These are phyloP conservation scores for Drosophila funebris DNA, from an alignment of 1,140 invertebrate genomes.

Conservation along the genomic window DNA sequence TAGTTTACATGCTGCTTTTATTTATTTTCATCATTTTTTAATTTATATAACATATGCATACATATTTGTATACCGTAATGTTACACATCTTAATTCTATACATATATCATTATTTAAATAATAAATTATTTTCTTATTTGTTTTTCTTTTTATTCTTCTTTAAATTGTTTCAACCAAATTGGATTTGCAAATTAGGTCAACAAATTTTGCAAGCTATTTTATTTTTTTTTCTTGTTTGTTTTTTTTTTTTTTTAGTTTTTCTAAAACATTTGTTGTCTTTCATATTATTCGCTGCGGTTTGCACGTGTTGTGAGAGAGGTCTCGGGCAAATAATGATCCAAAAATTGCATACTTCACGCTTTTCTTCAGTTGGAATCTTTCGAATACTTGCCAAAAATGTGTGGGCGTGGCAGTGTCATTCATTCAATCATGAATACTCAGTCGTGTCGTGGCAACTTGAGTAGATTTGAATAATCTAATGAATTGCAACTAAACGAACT, in stretches of 20 bases:
- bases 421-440: constrained; percentile 17
- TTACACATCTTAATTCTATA: constrained; percentile 61
- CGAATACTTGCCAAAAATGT: constrained; percentile 38
- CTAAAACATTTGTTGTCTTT: constrained; percentile 38
- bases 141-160: constrained; percentile 48
- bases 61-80: constrained; percentile 60
- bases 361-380: constrained; percentile 23
- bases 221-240: constrained; percentile 5
- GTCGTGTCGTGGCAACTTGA: constrained; percentile 27
- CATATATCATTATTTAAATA: constrained; percentile 51
- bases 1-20: constrained; percentile 60
- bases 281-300: constrained; percentile 31
- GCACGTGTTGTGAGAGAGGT: constrained; percentile 42
- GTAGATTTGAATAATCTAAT: constrained; percentile 8
- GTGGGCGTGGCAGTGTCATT: constrained; percentile 46
- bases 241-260: constrained; percentile 17
- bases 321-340: constrained; percentile 36
- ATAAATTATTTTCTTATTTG: constrained; percentile 27
- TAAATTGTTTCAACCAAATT: constrained; percentile 50
- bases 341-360: constrained; percentile 42
- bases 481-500: constrained; percentile 4
- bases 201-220: constrained; percentile 41
- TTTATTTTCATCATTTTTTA: constrained; percentile 54
- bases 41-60: constrained; percentile 70
- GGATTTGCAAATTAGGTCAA: constrained; percentile 54